Percentiles rank a stretch among this genome's conserved stretches.
These are phyloP conservation scores for Eurystomus gularis DNA, from an alignment of 2,113 vertebrate genomes.

Conservation along the genomic window DNA sequence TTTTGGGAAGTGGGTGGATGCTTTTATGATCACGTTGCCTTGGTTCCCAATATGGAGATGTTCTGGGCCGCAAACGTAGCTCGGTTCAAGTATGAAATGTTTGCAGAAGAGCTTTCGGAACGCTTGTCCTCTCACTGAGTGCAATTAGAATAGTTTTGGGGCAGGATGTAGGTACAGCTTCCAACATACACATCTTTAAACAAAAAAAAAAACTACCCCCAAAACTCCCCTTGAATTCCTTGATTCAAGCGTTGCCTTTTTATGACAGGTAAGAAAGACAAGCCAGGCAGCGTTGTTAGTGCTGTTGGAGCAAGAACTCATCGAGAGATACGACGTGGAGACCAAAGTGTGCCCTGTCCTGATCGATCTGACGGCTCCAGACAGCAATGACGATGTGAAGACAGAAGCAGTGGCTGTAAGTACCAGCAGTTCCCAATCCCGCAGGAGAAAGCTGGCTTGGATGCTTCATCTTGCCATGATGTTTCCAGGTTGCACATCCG, in stretches of 20 bases:
- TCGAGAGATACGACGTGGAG: conserved; percentile 85
- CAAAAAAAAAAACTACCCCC: not conserved
- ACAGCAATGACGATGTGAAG: conserved; percentile 89
- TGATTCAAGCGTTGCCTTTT: not conserved
- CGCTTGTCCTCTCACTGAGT: not conserved
- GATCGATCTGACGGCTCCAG: conserved; percentile 86
- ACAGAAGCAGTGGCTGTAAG: conserved; percentile 89
- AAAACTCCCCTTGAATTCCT: not conserved
- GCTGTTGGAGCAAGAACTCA: conserved; percentile 87
- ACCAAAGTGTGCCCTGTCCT: conserved; percentile 88
- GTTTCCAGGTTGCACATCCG: not conserved
- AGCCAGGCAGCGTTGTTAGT: conserved; percentile 88
- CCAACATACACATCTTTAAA: not conserved
- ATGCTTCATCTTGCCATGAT: not conserved
- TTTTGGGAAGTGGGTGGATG: not conserved
- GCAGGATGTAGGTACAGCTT: not conserved
- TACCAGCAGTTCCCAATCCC: not conserved
- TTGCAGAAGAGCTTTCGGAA: not conserved
- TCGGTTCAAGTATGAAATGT: not conserved
- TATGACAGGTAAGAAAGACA: conserved; percentile 84
- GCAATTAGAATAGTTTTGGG: not conserved
- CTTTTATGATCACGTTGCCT: not conserved
- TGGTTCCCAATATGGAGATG: not conserved
- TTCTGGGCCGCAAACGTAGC: not conserved
- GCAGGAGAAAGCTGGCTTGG: not conserved